These are phyloP conservation scores for Ferdinandea cuprea DNA, from an alignment of 2,888 invertebrate species.

Conservation along the genomic window DNA sequence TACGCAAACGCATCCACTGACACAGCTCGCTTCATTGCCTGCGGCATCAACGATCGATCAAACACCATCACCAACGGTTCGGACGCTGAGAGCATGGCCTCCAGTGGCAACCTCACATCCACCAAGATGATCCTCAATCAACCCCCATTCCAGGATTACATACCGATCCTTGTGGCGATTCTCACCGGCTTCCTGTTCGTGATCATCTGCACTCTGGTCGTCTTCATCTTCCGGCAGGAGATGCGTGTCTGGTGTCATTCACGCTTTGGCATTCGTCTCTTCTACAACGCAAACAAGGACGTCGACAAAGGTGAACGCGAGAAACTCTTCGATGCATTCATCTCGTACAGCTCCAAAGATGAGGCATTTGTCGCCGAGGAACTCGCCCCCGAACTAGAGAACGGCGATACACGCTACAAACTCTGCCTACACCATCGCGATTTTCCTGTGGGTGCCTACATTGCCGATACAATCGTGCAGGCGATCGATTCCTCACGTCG, in stretches of 20 bases:
- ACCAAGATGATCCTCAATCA: slow-evolving; percentile 84
- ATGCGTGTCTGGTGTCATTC: slow-evolving; percentile 94
- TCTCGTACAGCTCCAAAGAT: slow-evolving; percentile 97
- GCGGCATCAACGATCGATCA: slow-evolving; percentile 67
- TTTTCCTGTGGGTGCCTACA: slow-evolving; percentile 93
- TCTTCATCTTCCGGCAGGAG: slow-evolving; percentile 92
- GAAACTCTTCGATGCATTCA: slow-evolving; percentile 96
- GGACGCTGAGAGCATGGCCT: slow-evolving; percentile 75
- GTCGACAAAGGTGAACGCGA: slow-evolving; percentile 93
- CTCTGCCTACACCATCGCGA: slow-evolving; percentile 96
- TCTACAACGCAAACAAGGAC: slow-evolving; percentile 88
- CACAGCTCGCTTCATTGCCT: slow-evolving; percentile 76
- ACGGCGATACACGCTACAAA: slow-evolving; percentile 90
- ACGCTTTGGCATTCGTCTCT: slow-evolving; percentile 91
- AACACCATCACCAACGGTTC: slow-evolving; percentile 50
- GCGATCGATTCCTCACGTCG: slow-evolving; percentile 95
- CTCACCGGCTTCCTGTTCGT: slow-evolving; percentile 90
- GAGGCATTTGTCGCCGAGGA: slow-evolving; percentile 95
- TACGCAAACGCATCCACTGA: slow-evolving; percentile 77
- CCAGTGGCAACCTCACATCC: slow-evolving; percentile 87
- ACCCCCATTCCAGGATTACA: slow-evolving; percentile 89
- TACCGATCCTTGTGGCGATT: slow-evolving; percentile 90
- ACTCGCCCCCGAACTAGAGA: slow-evolving; percentile 93
- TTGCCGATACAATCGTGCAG: slow-evolving; percentile 96
- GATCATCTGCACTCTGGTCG: slow-evolving; percentile 89